Evolutionary conservation across 2,888 invertebrate species (phyloP).

Genomic region (Eilema depressum): DNA sequence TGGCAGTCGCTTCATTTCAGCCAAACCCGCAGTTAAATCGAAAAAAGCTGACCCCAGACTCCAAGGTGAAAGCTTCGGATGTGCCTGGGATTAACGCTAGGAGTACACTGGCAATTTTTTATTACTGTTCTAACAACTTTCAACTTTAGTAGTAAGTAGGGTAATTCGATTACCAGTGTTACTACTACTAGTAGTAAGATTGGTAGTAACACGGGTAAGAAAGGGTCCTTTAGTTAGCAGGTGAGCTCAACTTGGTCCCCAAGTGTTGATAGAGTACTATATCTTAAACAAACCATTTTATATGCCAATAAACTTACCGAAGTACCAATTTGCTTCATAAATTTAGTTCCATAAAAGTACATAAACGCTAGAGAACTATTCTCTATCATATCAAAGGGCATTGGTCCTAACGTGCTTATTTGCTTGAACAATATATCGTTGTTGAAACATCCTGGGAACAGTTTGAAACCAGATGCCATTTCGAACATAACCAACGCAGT

Average conservation of each 20-base stretch:
- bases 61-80: too few species aligned
- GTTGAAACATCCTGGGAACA: constrained; percentile 60
- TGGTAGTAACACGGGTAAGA: too few species aligned
- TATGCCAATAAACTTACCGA: constrained; percentile 35
- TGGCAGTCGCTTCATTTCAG: too few species aligned
- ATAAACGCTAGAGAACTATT: constrained; percentile 39
- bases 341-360: constrained; percentile 56
- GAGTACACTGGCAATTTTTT: too few species aligned
- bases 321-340: constrained; percentile 43
- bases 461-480: constrained; percentile 61
- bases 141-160: too few species aligned
- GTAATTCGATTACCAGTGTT: too few species aligned
- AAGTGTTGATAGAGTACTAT: neutral
- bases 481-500: constrained; percentile 68
- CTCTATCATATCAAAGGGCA: constrained; percentile 60
- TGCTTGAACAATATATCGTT: constrained; percentile 67
- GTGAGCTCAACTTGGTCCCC: neutral
- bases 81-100: too few species aligned
- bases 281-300: neutral
- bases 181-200: too few species aligned
- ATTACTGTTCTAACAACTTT: too few species aligned
- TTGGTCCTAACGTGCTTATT: constrained; percentile 57
- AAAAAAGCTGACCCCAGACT: too few species aligned
- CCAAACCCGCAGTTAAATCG: too few species aligned
- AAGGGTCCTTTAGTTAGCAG: too few species aligned